Base-by-base conservation (phyloP, 2,888 invertebrate genomes). In the Scrobipalpa atriplicella region DNA sequence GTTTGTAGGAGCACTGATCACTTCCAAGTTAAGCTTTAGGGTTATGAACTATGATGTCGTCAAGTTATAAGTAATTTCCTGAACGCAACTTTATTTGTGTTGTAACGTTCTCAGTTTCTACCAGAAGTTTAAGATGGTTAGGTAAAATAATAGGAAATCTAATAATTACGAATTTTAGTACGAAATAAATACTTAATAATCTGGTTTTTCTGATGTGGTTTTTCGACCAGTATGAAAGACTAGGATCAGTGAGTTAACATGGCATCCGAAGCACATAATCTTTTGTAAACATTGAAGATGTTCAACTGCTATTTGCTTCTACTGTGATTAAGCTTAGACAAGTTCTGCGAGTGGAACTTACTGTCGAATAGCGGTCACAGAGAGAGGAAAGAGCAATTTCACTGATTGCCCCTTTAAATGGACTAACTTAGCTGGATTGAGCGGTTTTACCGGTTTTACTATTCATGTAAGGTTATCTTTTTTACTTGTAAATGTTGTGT, bases 371-470 rank as follows among this genome's bases (percentile, higher is more conserved):
- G 29, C 29, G 29, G 29, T 29, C 29, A 5, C 29, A 29, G 2
- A 29, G 29, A 29, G 29, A 29, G 29, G 66, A 61, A 68, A 52
- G 61, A 71, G 69, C 68, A 11, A 58, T 66, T 36, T 58, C 8
- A n/a, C 36, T 58, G 58, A 58, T 58, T 58, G 36, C 58, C 29
- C 36, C 36, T 58, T 36, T 36, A 58, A 36, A n/a, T 36, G n/a
- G 36, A 38, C 29, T 29, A n/a, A 58, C 58, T 58, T 58, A 36
- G 6, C 3, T n/a, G 19, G 16, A 52, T 52, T 52, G 19, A 2
- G 7, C 18, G 16, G 18, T 52, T 8, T 16, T 52, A 19, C 52
- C 1, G n/a, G n/a, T 51, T n/a, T n/a, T 18, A 10, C 52, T 9
- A 52, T 18, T 18, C 18, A 16, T 18, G 19, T 8, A 51, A 6